These are phyloP conservation scores for Cryptus viduatorius DNA, from an alignment of 2,888 invertebrate species.

Conservation along the genomic window DNA sequence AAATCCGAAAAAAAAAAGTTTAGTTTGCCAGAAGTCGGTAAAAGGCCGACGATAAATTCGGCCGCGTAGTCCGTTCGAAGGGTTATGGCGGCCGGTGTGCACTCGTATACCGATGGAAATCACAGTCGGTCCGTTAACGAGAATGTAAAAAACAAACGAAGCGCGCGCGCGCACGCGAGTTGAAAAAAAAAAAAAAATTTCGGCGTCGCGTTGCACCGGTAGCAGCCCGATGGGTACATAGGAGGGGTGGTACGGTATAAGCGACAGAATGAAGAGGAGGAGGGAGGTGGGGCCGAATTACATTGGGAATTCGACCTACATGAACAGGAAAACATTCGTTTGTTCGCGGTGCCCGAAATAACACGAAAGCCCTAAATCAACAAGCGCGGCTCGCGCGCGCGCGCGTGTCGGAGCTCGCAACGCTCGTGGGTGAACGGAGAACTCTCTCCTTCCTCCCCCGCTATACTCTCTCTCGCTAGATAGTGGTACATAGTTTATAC, in stretches of 20 bases:
- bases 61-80: conserved; percentile 13
- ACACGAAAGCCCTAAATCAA: conserved; percentile 73
- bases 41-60: conserved; percentile 22
- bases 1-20: conserved; percentile 32
- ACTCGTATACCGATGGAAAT: conserved; percentile 37
- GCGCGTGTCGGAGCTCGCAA: conserved; percentile 61
- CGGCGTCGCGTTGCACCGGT: conserved; percentile 3
- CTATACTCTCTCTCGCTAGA: conserved; percentile 24
- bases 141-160: conserved; percentile 44
- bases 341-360: conserved; percentile 75
- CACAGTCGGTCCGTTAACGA: conserved; percentile 60
- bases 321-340: conserved; percentile 80
- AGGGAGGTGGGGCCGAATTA: conserved; percentile 65
- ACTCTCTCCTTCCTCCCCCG: conserved; percentile 23
- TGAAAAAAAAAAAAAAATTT: conserved; percentile 19
- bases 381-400: conserved; percentile 66
- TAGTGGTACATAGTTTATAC: conserved; percentile 47
- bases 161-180: background rate
- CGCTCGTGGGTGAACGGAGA: conserved; percentile 44
- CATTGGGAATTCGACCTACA: conserved; percentile 72
- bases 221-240: conserved; percentile 15
- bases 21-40: conserved; percentile 39
- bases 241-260: conserved; percentile 15
- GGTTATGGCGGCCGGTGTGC: conserved; percentile 4
- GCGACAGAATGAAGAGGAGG: conserved; percentile 36